phyloP scores from a whole-genome alignment of 92 coral and sea anemone genomes.

The Siderastrea siderea region DNA sequence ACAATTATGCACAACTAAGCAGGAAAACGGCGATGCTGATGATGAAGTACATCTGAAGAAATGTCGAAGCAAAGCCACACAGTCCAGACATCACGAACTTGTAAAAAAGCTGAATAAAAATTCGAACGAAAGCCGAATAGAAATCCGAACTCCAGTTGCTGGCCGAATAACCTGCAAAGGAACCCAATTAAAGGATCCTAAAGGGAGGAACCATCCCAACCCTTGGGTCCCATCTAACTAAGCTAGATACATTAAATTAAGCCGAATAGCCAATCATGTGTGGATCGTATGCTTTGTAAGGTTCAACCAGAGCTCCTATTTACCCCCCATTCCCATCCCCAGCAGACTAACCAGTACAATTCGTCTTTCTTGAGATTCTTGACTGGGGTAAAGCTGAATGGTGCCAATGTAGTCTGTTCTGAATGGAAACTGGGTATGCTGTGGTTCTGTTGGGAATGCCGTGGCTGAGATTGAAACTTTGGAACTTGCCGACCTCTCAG shows the following conservation, averaged over 20 bases:
- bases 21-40: background rate
- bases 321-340: slow-evolving; percentile 16
- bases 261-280: slow-evolving; percentile 13
- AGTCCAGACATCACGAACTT: background rate
- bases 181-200: slow-evolving; percentile 20
- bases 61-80: background rate
- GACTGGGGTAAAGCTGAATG: too few relatives aligned
- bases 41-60: background rate
- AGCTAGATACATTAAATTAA: slow-evolving; percentile 16
- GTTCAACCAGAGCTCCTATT: slow-evolving; percentile 16
- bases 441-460: too few relatives aligned
- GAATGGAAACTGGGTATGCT: too few relatives aligned
- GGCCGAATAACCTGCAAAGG: slow-evolving; percentile 21
- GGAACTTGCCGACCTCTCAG: too few relatives aligned
- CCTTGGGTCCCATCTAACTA: slow-evolving; percentile 12
- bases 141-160: background rate
- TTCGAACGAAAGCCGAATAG: background rate
- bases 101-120: background rate
- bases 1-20: slow-evolving; percentile 13
- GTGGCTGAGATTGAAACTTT: too few relatives aligned
- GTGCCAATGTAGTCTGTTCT: too few relatives aligned
- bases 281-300: background rate
- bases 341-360: background rate
- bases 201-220: slow-evolving; percentile 20
- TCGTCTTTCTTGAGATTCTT: too few relatives aligned